Base-by-base conservation (phyloP, 2,888 invertebrate genomes). In the Campopleginae sp. region DNA sequence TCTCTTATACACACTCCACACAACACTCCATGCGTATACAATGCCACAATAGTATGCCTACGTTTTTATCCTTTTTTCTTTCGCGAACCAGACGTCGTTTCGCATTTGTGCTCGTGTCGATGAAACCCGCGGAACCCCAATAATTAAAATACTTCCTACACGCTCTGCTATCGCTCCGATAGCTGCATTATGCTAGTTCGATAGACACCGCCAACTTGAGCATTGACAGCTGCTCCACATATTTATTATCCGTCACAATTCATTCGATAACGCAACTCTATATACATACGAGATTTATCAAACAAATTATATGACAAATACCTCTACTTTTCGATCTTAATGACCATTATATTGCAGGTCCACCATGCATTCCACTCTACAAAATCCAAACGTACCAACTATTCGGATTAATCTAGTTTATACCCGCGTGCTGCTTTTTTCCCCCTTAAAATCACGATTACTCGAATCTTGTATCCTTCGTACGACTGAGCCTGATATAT, bases 121-220 rank as follows among this genome's bases (percentile, higher is more conserved):
- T 27, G 81, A 70, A 76, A 71, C 42, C 27, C 70, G 75, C 61
- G 61, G 76, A 51, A 63, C 48, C 58, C 46, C 38, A n/a, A 48
- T 76, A 63, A 81, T 81, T 76, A 70, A 81, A 81, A 76, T 81
- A 42, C 70, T 76, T 81, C 44, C 23, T 81, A 76, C 61, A 61
- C 51, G 27, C 19, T 14, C 31, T 31, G 14, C n/a, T 79, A 46
- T 44, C 54, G 58, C 54, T 68, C 33, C 61, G 79, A 27, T 58
- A 78, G 54, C 23, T 68, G 48, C 44, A 75, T 61, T 81, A 58
- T 76, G 72, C 65, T 38, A 19, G 48, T 19, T 72, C 31, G n/a
- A 78, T 58, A 65, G 68, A 77, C 76, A 77, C 76, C n/a, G 33
- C 65, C 8, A 19, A 42, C 23, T 44, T 23, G 33, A 77, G 51